Evolutionary conservation across 1,140 invertebrate species (phyloP).

Genomic region (Rhyacophila brunnea): DNA sequence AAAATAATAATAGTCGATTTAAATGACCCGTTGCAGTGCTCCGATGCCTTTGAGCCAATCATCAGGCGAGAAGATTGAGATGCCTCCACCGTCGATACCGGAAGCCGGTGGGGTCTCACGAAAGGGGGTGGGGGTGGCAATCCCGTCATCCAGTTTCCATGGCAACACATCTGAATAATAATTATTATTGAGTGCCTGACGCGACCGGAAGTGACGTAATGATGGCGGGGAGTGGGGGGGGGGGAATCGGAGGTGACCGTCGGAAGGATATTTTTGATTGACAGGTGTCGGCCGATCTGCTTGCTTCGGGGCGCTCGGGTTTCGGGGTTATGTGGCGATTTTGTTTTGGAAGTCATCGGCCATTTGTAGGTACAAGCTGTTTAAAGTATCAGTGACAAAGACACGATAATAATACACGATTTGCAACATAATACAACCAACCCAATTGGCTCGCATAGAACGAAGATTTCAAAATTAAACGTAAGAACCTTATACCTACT

Average conservation of each 20-base stretch:
- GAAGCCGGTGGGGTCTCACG: background rate
- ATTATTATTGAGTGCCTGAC: conserved; percentile 33
- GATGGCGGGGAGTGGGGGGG: background rate
- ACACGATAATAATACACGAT: too few species aligned
- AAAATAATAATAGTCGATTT: background rate
- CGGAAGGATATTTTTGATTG: conserved; percentile 20
- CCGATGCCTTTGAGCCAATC: conserved; percentile 24
- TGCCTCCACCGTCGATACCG: conserved; percentile 24
- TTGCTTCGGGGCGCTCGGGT: too few species aligned
- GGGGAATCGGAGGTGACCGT: conserved; percentile 20
- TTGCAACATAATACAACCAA: too few species aligned
- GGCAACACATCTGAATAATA: conserved; percentile 35
- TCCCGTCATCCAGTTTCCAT: conserved; percentile 18
- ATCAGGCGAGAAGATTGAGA: conserved; percentile 26
- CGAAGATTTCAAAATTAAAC: too few species aligned
- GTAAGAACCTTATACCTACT: too few species aligned
- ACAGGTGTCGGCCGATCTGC: conserved; percentile 3
- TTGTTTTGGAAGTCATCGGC: too few species aligned
- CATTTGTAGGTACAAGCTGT: too few species aligned
- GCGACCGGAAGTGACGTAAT: conserved; percentile 22
- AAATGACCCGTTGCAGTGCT: conserved; percentile 2
- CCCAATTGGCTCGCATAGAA: too few species aligned
- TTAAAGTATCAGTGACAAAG: too few species aligned
- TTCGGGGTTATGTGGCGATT: too few species aligned
- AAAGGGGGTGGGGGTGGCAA: background rate